A percentile compares a stretch with the other conserved stretches of the same genome.
phyloP scores from a whole-genome alignment of 2,797 vertebrate genomes.

The Bovichtus variegatus region DNA sequence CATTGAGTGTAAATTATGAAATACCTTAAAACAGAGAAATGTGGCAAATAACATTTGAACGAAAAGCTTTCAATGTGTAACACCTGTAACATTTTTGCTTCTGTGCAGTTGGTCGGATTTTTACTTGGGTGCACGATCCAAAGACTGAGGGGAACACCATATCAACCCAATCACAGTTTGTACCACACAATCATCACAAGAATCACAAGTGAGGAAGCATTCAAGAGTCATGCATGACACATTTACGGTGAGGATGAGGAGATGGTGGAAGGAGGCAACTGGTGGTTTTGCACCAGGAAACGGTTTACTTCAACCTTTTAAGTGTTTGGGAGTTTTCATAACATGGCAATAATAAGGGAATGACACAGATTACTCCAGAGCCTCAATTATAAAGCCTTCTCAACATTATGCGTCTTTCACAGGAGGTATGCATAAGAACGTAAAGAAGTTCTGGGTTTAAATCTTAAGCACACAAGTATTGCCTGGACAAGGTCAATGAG shows the following conservation, averaged over 20 bases:
- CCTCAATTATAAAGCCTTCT: constrained; percentile 47
- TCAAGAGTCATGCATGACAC: constrained; percentile 83
- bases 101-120: constrained; percentile 26
- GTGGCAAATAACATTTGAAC: not conserved
- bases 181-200: constrained; percentile 76
- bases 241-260: constrained; percentile 80
- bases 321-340: constrained; percentile 8
- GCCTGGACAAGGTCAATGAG: not conserved
- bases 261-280: constrained; percentile 76
- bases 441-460: constrained; percentile 1
- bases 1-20: not conserved
- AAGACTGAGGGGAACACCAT: constrained; percentile 44
- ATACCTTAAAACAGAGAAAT: not conserved
- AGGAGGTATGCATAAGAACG: constrained; percentile 4
- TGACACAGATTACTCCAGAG: constrained; percentile 17
- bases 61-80: not conserved
- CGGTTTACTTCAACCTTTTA: constrained; percentile 3
- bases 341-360: constrained; percentile 13
- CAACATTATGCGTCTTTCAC: constrained; percentile 10
- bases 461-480: constrained; percentile 4
- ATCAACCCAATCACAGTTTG: constrained; percentile 60
- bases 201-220: constrained; percentile 83
- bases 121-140: constrained; percentile 26
- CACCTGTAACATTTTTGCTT: constrained; percentile 8
- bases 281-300: constrained; percentile 25